Evolutionary conservation across 2,797 vertebrate species (phyloP).

Genomic region (Paramormyrops hopkinsi): DNA sequence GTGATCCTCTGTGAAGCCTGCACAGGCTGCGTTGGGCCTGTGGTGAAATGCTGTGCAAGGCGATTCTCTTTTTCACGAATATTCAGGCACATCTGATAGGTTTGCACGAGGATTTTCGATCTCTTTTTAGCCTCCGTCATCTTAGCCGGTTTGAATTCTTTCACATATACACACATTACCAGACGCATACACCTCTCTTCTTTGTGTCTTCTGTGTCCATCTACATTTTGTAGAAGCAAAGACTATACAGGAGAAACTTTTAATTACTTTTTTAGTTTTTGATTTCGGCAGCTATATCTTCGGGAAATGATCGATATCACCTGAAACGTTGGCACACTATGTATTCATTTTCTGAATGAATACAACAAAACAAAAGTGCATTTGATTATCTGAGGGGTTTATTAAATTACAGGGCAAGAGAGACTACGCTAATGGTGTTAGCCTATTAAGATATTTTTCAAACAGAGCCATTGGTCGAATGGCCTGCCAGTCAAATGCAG

Average conservation of each 20-base stretch:
- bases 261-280: neutral
- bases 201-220: neutral
- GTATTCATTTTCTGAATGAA: neutral
- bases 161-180: neutral
- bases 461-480: neutral
- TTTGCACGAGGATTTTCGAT: neutral
- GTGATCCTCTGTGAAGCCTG: neutral
- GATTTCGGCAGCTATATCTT: neutral
- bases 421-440: neutral
- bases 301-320: neutral
- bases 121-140: neutral
- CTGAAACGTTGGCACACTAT: neutral
- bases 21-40: neutral
- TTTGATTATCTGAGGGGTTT: neutral
- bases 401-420: neutral
- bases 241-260: neutral
- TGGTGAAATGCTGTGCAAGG: neutral
- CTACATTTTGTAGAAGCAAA: neutral
- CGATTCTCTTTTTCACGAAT: neutral
- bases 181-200: neutral
- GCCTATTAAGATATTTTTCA: neutral
- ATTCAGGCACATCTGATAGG: neutral
- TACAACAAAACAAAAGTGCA: neutral
- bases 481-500: neutral
- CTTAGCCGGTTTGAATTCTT: neutral